These are phyloP conservation scores for Girardinus metallicus DNA, from an alignment of 2,797 vertebrate species.

Conservation along the genomic window DNA sequence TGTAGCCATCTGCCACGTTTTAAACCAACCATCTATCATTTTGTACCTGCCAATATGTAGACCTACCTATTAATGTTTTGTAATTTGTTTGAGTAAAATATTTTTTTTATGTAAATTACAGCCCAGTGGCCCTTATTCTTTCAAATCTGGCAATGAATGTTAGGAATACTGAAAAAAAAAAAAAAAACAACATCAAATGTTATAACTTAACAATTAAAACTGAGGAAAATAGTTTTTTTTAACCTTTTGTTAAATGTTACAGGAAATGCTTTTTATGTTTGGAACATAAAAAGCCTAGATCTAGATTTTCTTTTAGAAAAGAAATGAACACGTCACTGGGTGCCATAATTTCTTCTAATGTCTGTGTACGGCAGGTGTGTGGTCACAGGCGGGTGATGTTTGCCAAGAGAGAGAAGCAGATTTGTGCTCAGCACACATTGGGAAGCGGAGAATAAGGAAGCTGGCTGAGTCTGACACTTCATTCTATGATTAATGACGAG, in stretches of 20 bases:
- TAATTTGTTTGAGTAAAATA: not conserved
- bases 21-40: not conserved
- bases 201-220: not conserved
- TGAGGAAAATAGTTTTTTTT: not conserved
- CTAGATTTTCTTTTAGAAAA: not conserved
- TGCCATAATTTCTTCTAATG: not conserved
- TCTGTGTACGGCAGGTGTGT: constrained; percentile 15
- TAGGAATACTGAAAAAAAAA: not conserved
- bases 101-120: not conserved
- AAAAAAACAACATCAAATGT: not conserved
- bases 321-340: not conserved
- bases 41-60: not conserved
- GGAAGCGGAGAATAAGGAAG: constrained; percentile 39
- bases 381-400: constrained; percentile 18
- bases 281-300: not conserved
- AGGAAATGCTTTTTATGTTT: not conserved
- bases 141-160: not conserved
- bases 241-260: not conserved
- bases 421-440: constrained; percentile 10
- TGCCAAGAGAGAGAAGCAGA: constrained; percentile 14
- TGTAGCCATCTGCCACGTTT: not conserved
- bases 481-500: constrained; percentile 19
- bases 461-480: constrained; percentile 7
- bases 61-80: not conserved
- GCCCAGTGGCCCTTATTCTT: no score